phyloP scores from a whole-genome alignment of 2,113 vertebrate species.

The Thamnophis sirtalis region DNA sequence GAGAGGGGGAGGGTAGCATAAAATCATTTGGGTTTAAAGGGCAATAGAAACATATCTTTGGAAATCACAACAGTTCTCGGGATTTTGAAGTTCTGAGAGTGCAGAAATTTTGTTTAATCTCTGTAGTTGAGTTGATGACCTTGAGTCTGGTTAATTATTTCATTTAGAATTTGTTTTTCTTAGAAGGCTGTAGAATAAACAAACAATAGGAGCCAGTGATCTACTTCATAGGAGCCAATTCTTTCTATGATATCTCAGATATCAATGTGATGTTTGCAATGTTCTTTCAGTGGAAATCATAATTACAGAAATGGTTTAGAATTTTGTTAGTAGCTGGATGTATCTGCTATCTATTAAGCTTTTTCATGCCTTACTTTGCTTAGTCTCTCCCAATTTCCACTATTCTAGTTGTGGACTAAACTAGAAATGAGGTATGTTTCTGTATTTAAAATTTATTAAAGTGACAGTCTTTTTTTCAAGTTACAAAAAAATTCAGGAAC shows the following conservation, averaged over 20 bases:
- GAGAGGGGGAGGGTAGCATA: neutral
- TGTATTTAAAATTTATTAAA: neutral
- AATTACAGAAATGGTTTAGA: neutral
- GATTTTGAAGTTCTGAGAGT: neutral
- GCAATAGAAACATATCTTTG: neutral
- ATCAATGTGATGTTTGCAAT: neutral
- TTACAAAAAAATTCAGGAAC: neutral
- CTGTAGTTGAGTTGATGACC: neutral
- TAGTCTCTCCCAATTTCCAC: neutral
- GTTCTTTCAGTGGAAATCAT: neutral
- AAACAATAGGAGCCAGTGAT: no score
- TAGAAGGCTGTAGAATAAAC: neutral
- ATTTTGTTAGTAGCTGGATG: neutral
- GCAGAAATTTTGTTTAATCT: neutral
- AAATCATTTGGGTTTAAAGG: neutral
- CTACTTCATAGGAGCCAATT: neutral
- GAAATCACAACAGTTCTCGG: slow-evolving; percentile 8
- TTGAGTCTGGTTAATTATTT: neutral
- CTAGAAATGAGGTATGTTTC: neutral
- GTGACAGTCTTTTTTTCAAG: neutral
- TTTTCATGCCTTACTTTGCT: neutral
- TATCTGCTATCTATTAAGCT: neutral
- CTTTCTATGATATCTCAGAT: neutral
- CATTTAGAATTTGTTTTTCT: neutral
- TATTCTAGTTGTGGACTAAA: neutral